Base-by-base conservation (phyloP, 2,888 invertebrate genomes). In the Gymnocheta viridis region DNA sequence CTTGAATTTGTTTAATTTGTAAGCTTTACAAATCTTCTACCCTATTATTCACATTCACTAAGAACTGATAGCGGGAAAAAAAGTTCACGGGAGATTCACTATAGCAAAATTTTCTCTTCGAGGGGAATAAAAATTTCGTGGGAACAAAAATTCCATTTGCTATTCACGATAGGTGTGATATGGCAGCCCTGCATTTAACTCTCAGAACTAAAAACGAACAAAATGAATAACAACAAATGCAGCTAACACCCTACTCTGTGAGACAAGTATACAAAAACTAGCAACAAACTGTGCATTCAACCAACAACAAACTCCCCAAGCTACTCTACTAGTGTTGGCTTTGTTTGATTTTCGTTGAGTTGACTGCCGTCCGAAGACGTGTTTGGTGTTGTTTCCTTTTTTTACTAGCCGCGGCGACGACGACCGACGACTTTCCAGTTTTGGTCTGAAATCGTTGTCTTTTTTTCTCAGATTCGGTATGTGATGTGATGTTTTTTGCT, bases 371-470 rank as follows among this genome's bases (percentile, higher is more conserved):
- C 9, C 41, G 27, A 41, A 47, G 49, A 35, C 47, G 58, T 38
- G 38, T 35, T 62, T 51, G 2, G 19, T 35, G 22, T 69, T 56
- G 32, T 78, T 82, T 80, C 72, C 58, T 78, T 82, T 82, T n/a
- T 78, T 72, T 29, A 62, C 70, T 70, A 51, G 29, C 17, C 32
- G 17, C 29, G 27, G 29, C 73, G 79, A 4, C 82, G 85, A 5
- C 58, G 19, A 66, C 56, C 60, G 62, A 22, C 32, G 44, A 73
- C 58, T 80, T 86, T 83, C 83, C 82, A 82, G 79, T 83, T 86
- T 85, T 78, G 74, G 67, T 66, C 60, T 77, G 73, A 54, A 76
- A 74, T 83, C 73, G 44, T 73, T 72, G 49, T 27, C 69, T 82
- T 69, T 62, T 12, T 54, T 10, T 32, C 14, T 41, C 32, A 51